Percentiles rank a stretch among this genome's conserved stretches.
phyloP scores from a whole-genome alignment of 2,797 vertebrate genomes.

The Eurystomus glaucurus region DNA sequence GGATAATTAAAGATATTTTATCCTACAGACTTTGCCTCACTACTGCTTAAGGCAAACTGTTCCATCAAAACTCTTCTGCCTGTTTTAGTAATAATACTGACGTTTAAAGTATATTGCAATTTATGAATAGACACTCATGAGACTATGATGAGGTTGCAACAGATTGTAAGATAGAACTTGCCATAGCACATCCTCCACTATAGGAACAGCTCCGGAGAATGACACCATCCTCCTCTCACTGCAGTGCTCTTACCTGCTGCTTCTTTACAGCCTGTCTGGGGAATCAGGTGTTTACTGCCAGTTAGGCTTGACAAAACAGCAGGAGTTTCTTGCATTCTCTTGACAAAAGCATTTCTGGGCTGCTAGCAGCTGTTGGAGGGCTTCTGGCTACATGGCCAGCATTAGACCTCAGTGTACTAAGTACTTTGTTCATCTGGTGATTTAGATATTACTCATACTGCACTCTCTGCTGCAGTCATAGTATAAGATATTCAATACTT shows the following conservation, averaged over 20 bases:
- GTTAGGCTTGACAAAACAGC: slow-evolving; percentile 49
- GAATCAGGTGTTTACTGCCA: slow-evolving; percentile 37
- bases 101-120: not conserved
- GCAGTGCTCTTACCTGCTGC: not conserved
- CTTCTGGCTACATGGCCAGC: not conserved
- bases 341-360: slow-evolving; percentile 2
- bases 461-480: not conserved
- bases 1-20: not conserved
- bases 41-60: not conserved
- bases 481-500: not conserved
- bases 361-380: slow-evolving; percentile 5
- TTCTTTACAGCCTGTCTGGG: slow-evolving; percentile 4
- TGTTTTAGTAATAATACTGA: not conserved
- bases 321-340: slow-evolving; percentile 5
- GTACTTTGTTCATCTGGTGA: not conserved
- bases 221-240: not conserved
- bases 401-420: not conserved
- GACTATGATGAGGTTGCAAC: not conserved
- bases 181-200: not conserved
- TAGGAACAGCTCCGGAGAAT: not conserved
- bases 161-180: not conserved
- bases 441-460: not conserved
- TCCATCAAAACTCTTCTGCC: not conserved
- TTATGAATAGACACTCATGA: not conserved
- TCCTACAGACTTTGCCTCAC: not conserved